phyloP scores from a whole-genome alignment of 2,113 vertebrate genomes.

The Aythya baeri region DNA sequence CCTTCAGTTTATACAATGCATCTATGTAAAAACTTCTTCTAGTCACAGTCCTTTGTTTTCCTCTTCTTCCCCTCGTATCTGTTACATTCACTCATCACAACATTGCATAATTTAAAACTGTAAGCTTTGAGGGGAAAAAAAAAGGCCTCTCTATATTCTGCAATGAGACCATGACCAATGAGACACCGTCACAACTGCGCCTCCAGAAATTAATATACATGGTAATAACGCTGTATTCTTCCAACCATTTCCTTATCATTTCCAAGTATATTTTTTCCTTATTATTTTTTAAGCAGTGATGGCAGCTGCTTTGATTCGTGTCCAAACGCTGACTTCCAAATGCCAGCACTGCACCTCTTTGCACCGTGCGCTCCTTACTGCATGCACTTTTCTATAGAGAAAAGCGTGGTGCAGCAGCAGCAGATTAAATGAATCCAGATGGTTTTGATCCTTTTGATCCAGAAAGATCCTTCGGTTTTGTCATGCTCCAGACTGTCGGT shows the following conservation, averaged over 20 bases:
- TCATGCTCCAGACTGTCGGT: rapidly evolving
- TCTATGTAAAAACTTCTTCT: neutral
- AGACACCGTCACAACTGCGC: neutral
- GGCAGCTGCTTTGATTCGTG: neutral
- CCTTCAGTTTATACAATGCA: neutral
- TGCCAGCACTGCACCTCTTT: neutral
- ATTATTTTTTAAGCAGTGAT: neutral
- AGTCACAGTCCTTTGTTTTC: neutral
- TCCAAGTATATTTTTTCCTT: neutral
- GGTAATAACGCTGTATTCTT: neutral
- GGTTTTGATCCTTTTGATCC: neutral
- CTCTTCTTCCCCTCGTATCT: neutral
- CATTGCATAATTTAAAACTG: neutral
- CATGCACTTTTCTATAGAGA: neutral
- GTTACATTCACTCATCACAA: neutral
- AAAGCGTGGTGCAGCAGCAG: neutral
- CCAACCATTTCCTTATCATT: neutral
- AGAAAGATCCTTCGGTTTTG: neutral
- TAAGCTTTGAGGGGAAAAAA: neutral
- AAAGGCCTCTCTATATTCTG: neutral
- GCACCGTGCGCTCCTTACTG: neutral
- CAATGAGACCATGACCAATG: neutral
- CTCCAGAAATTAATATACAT: neutral
- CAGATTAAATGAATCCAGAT: neutral
- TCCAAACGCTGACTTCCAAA: neutral